These are phyloP conservation scores for Cerceris rybyensis DNA, from an alignment of 2,888 invertebrate genomes.

Conservation along the genomic window DNA sequence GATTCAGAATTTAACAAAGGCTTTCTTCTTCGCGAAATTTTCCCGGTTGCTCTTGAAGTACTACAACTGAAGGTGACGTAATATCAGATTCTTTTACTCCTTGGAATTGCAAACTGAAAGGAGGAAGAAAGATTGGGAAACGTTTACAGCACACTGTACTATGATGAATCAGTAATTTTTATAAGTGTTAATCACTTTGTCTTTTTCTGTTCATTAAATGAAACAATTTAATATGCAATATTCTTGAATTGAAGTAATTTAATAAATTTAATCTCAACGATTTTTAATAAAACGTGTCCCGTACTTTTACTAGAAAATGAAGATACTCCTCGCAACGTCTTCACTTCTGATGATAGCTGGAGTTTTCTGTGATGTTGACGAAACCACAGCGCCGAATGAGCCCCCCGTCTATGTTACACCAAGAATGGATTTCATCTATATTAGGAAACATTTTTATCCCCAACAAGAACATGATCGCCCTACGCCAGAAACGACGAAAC, in stretches of 20 bases:
- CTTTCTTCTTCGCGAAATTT: background rate
- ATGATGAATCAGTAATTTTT: too few relatives aligned
- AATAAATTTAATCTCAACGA: background rate
- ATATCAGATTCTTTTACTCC: background rate
- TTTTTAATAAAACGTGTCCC: background rate
- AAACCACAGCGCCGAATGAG: background rate
- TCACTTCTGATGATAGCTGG: slow-evolving; percentile 7
- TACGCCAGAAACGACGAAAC: too few relatives aligned
- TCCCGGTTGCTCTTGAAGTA: background rate
- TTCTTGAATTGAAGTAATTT: background rate
- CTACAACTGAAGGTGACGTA: background rate
- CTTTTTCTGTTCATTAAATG: too few relatives aligned
- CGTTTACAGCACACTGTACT: too few relatives aligned
- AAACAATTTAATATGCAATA: background rate
- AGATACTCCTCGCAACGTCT: slow-evolving; percentile 4
- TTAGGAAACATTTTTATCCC: too few relatives aligned
- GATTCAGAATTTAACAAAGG: background rate
- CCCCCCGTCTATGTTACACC: background rate
- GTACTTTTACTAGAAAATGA: slow-evolving; percentile 19
- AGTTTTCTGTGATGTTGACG: background rate
- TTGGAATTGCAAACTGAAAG: background rate
- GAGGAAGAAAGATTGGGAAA: too few relatives aligned
- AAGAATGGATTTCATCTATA: background rate
- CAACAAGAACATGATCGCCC: too few relatives aligned
- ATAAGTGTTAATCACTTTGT: too few relatives aligned